Conservation (phyloP, 2,888 invertebrate species). For the Pristionchus maxplancki region DNA sequence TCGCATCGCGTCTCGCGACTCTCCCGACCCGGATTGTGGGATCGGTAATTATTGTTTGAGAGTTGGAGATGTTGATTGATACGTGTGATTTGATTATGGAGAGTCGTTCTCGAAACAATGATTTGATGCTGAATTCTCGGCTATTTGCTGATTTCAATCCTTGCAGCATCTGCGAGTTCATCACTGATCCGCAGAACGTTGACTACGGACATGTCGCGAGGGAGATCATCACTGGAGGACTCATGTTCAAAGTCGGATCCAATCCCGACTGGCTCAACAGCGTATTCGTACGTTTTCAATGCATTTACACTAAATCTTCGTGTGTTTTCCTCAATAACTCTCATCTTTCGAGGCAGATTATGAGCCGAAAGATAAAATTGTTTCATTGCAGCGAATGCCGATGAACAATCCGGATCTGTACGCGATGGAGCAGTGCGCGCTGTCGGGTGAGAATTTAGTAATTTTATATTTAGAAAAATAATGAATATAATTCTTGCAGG, state of each 20-base stretch:
- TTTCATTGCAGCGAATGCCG: slow-evolving; percentile 62
- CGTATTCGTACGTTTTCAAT: slow-evolving; percentile 56
- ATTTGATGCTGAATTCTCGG: not conserved
- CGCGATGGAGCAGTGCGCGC: slow-evolving; percentile 68
- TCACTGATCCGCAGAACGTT: slow-evolving; percentile 62
- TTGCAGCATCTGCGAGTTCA: slow-evolving; percentile 56
- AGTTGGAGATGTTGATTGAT: not conserved
- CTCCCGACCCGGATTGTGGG: slow-evolving; percentile 57
- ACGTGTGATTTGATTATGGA: not conserved
- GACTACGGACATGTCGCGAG: slow-evolving; percentile 59
- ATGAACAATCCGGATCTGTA: slow-evolving; percentile 72
- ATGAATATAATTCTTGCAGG: slow-evolving; percentile 26
- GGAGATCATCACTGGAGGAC: slow-evolving; percentile 54
- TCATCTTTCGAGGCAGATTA: no score
- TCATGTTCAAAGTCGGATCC: slow-evolving; percentile 51
- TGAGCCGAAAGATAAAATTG: no score
- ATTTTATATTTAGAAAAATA: not conserved
- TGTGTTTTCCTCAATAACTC: no score
- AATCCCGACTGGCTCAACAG: slow-evolving; percentile 63
- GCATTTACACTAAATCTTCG: not conserved
- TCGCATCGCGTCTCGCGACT: slow-evolving; percentile 66
- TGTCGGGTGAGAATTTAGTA: slow-evolving; percentile 54
- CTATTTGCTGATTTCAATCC: not conserved
- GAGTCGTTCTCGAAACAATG: not conserved
- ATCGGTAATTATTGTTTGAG: slow-evolving; percentile 53